Evolutionary conservation across 2,797 vertebrate species (phyloP), one percentile per base, ranked within the genome.

Genomic region (Gymnothorax javanicus): DNA sequence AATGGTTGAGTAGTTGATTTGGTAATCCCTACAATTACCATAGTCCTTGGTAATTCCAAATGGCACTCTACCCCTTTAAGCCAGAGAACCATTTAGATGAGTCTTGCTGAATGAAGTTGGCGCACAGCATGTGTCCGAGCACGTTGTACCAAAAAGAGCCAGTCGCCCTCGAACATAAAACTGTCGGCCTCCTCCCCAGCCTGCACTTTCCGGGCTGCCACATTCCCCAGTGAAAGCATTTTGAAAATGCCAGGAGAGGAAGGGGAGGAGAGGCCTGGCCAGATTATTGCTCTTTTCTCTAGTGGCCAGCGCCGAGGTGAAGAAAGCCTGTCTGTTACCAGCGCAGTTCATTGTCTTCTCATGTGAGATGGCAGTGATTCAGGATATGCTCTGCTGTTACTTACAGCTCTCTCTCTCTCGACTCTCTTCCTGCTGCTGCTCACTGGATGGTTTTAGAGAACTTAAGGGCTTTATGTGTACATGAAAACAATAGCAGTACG

Each of bases 81-180:
- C 91, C 89, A n/a, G 27, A 81, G 89, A 91, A 87, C 90, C 15
- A 43, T 86, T 87, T 91, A 93, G 93, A 90, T 91, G 88, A 88
- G 60, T 89, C 84, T 88, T 89, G 54, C 79, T 52, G 8, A 52
- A 85, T 13, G 85, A 75, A 85, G 90, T 91, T 89, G 90, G 90
- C 91, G 33, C 87, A 89, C 88, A 84, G 5, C 59, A 0, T 43
- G 90, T 86, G 71, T 89, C 86, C 86, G 59, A 85, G 91, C 33
- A 43, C 2, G 33, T 2, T 82, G 13, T 20, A n/a, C 23, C 1
- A 67, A 88, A 86, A 90, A 54, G 4, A 77, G 73, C 43, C 73
- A 4, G 73, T 43, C 8, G 33, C 4, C 5, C 73, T 13, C 25
- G 13, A 43, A 27, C 0, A 52, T 8, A 54, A 79, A 79, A 17